phyloP scores from a whole-genome alignment of 2,113 vertebrate species.

The Pyrgilauda ruficollis region DNA sequence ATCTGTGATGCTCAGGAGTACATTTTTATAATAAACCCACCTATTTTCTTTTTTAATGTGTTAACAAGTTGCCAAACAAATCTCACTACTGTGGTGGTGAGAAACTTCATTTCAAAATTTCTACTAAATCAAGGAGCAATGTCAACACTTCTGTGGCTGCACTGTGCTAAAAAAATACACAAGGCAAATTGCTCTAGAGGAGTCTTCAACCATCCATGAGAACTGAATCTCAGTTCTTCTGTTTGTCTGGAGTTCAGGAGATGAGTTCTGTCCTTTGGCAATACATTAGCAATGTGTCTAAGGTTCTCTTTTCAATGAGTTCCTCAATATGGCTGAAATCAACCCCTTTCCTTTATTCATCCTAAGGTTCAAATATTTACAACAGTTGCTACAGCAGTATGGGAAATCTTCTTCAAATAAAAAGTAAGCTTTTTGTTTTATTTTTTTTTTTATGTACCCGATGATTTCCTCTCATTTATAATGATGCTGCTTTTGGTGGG shows the following conservation, averaged over 20 bases:
- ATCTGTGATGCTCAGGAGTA: not conserved
- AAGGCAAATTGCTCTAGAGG: not conserved
- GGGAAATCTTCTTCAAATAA: not conserved
- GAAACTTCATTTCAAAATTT: not conserved
- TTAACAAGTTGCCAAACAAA: not conserved
- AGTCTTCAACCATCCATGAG: not conserved
- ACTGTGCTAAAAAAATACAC: not conserved
- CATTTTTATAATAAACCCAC: not conserved
- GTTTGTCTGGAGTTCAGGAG: not conserved
- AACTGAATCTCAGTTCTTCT: not conserved
- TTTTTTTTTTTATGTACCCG: not conserved
- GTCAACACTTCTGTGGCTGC: not conserved
- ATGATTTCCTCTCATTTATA: not conserved
- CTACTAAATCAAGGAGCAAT: not conserved
- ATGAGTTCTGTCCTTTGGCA: not conserved
- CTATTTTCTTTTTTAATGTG: not conserved
- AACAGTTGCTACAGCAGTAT: not conserved
- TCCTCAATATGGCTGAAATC: not conserved
- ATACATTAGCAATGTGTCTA: not conserved
- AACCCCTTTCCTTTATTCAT: not conserved
- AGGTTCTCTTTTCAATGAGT: not conserved
- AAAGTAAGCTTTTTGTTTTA: not conserved
- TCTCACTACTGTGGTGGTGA: not conserved
- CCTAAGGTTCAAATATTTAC: not conserved
- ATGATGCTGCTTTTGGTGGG: not conserved